These are phyloP conservation scores for Epinotia demarniana DNA, from an alignment of 2,888 invertebrate species.

Conservation along the genomic window DNA sequence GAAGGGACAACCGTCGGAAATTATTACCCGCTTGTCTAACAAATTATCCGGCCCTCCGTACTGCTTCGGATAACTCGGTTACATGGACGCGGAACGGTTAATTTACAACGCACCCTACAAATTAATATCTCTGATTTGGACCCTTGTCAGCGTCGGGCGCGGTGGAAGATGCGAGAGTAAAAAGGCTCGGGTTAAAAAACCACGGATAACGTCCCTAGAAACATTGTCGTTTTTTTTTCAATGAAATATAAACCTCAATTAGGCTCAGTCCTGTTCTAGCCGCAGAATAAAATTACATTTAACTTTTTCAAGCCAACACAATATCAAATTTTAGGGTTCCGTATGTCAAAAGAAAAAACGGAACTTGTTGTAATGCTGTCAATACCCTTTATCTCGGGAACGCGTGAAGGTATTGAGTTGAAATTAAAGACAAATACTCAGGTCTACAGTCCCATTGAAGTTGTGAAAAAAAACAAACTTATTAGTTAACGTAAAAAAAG, in stretches of 20 bases:
- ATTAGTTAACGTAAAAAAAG: too few relatives aligned
- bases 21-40: conserved; percentile 75
- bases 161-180: conserved; percentile 51
- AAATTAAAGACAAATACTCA: too few relatives aligned
- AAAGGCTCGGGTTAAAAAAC: conserved; percentile 28
- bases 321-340: too few relatives aligned
- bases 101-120: conserved; percentile 80
- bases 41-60: conserved; percentile 70
- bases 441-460: too few relatives aligned
- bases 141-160: conserved; percentile 74
- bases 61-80: conserved; percentile 66
- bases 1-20: conserved; percentile 64
- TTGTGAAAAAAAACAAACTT: too few relatives aligned
- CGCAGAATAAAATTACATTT: not conserved
- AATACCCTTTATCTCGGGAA: too few relatives aligned
- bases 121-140: conserved; percentile 83
- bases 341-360: too few relatives aligned
- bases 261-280: not conserved
- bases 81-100: conserved; percentile 75
- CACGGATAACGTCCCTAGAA: not conserved
- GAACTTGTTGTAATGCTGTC: too few relatives aligned
- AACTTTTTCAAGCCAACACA: too few relatives aligned
- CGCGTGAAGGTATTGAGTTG: too few relatives aligned
- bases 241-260: not conserved
- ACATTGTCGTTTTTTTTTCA: conserved; percentile 12